phyloP scores from a whole-genome alignment of 2,113 vertebrate species.

The Dicrurus megarhynchus region DNA sequence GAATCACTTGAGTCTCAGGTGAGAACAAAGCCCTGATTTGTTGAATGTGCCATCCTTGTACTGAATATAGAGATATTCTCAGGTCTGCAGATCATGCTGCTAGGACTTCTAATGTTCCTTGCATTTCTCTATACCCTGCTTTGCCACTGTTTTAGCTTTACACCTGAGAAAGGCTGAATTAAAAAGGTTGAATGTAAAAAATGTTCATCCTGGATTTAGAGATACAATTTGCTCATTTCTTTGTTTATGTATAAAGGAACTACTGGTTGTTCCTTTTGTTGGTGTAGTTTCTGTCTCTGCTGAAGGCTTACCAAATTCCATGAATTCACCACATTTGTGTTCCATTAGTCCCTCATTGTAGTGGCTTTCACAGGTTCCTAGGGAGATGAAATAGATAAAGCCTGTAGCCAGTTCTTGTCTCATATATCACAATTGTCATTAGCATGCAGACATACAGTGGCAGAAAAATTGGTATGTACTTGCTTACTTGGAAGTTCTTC shows the following conservation, averaged over 20 bases:
- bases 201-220: not conserved
- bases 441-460: not conserved
- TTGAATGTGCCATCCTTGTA: not conserved
- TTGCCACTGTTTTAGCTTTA: not conserved
- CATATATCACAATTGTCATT: not conserved
- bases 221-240: not conserved
- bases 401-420: too few species aligned
- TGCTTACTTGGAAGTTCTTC: not conserved
- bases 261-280: not conserved
- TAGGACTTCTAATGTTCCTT: not conserved
- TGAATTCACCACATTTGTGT: not conserved
- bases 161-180: not conserved
- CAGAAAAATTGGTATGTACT: not conserved
- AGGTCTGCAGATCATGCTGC: not conserved
- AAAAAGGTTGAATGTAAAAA: not conserved
- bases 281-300: not conserved
- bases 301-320: not conserved
- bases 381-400: not conserved
- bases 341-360: not conserved
- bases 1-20: conserved; percentile 60
- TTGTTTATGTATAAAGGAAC: not conserved
- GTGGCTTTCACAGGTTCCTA: not conserved
- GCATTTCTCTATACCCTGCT: not conserved
- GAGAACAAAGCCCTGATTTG: not conserved
- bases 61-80: not conserved